These are phyloP conservation scores for Synchiropus splendidus DNA, from an alignment of 2,113 vertebrate genomes.

Conservation along the genomic window DNA sequence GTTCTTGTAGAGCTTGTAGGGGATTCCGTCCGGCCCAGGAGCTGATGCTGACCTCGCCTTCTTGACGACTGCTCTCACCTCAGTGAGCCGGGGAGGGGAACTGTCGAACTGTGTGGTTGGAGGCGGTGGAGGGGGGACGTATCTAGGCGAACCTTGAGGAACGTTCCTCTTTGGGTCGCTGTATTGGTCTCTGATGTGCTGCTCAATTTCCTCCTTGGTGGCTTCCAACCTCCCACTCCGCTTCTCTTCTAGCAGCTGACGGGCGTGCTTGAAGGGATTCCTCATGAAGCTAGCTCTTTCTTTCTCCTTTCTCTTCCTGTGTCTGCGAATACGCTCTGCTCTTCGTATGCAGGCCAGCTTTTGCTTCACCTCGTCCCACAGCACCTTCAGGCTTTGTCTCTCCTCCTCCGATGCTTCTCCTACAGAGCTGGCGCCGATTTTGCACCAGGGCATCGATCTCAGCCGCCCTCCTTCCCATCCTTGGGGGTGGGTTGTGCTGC, in stretches of 20 bases:
- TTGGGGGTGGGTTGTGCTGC: too few relatives aligned
- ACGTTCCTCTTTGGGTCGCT: neutral
- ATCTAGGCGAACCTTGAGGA: neutral
- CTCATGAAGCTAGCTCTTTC: neutral
- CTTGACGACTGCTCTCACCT: too few relatives aligned
- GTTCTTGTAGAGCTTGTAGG: too few relatives aligned
- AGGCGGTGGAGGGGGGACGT: too few relatives aligned
- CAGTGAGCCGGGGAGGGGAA: too few relatives aligned
- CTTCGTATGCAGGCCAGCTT: neutral
- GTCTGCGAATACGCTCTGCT: neutral
- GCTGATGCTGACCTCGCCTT: too few relatives aligned
- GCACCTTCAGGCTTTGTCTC: neutral
- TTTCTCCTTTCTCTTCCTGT: neutral
- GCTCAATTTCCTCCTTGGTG: neutral
- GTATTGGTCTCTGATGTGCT: neutral
- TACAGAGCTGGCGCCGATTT: neutral
- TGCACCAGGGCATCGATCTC: neutral
- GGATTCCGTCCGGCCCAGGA: too few relatives aligned
- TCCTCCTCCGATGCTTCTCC: too few relatives aligned
- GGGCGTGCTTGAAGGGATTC: conserved; percentile 6
- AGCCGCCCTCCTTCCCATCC: neutral
- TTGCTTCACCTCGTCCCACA: neutral
- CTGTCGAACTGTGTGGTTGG: too few relatives aligned
- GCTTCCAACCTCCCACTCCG: conserved; percentile 1
- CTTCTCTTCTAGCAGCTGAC: conserved; percentile 7